Evolutionary conservation across 2,888 invertebrate genomes (phyloP), one percentile per base, ranked within the genome.

Genomic region (Euplexia lucipara): DNA sequence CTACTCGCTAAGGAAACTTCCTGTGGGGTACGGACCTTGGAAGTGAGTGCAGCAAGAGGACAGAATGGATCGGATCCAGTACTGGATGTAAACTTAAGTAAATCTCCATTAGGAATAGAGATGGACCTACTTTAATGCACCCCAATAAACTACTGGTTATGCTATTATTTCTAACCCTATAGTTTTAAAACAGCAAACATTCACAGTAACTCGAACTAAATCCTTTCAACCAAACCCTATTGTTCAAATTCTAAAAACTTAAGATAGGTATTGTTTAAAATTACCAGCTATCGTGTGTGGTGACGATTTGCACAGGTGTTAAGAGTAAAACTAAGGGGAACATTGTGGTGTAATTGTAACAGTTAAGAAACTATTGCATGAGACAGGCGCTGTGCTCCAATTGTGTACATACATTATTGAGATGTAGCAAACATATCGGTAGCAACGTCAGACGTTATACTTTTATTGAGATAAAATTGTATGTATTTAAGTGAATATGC

Each of bases 231-330:
- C 1, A 7, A 32, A 5, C 10, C 3, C 35, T 9, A 37, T 34
- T 41, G 34, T 48, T 12, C 0, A 16, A 32, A 41, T 57, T 52
- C 26, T 30, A 2, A 30, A 44, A 61, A 70, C 14, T 20, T 35
- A 35, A 20, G 20, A 20, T 47, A 20, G 20, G 16, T 47, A 59
- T 59, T 56, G 51, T 56, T 56, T 32, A 45, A 70, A 59, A 34
- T 61, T 53, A 53, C 30, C 22, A 54, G 10, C 5, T 60, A 35
- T 68, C 78, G 77, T 84, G 78, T 22, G 56, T 63, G 68, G 34
- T 41, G 47, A 58, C 57, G 67, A 78, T 85, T 85, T 83, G 77
- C 59, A 77, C 86, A 85, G 81, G 79, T 85, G 85, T 74, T 59
- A 52, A 16, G 34, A 44, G 32, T 60, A 61, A 42, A 34, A 70